Percentiles rank a stretch among this genome's conserved stretches.
These are phyloP conservation scores for Drosophila quadrilineata DNA, from an alignment of 1,140 invertebrate species.

Conservation along the genomic window DNA sequence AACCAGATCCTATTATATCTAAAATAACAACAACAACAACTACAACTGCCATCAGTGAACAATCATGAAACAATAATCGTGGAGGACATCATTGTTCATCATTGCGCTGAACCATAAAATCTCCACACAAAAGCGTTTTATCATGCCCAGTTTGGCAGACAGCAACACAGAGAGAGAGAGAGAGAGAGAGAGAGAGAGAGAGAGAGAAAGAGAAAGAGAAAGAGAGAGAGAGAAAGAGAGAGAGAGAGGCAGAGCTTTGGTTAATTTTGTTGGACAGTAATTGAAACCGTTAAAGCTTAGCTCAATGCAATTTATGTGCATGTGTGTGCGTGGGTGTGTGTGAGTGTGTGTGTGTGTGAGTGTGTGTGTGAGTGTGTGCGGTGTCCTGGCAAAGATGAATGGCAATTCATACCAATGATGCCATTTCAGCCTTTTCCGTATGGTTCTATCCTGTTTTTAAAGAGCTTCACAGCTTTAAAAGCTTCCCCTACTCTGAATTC, in stretches of 20 bases:
- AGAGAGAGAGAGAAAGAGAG: not conserved
- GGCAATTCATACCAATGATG: too few species aligned
- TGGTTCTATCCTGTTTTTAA: too few species aligned
- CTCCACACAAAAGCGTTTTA: conserved; percentile 51
- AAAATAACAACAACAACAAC: not conserved
- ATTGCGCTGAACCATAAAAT: conserved; percentile 42
- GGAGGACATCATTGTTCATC: not conserved
- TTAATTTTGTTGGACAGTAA: conserved; percentile 55
- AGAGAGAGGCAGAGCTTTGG: conserved; percentile 13
- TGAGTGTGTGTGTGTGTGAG: conserved; percentile 18
- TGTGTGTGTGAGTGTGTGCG: not conserved
- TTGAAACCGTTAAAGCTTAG: conserved; percentile 71
- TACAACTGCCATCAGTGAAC: not conserved
- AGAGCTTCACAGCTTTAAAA: too few species aligned
- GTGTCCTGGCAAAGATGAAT: conserved; percentile 37
- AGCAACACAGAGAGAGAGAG: not conserved
- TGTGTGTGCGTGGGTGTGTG: not conserved
- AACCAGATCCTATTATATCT: not conserved
- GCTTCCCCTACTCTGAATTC: too few species aligned
- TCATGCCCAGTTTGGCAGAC: too few species aligned
- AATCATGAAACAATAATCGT: not conserved
- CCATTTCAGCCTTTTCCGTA: too few species aligned
- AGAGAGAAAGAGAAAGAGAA: not conserved
- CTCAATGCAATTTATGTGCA: conserved; percentile 41
- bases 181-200: not conserved